Percentiles rank a stretch among this genome's conserved stretches.
These are phyloP conservation scores for Athene noctua DNA, from an alignment of 2,113 vertebrate genomes.

Conservation along the genomic window DNA sequence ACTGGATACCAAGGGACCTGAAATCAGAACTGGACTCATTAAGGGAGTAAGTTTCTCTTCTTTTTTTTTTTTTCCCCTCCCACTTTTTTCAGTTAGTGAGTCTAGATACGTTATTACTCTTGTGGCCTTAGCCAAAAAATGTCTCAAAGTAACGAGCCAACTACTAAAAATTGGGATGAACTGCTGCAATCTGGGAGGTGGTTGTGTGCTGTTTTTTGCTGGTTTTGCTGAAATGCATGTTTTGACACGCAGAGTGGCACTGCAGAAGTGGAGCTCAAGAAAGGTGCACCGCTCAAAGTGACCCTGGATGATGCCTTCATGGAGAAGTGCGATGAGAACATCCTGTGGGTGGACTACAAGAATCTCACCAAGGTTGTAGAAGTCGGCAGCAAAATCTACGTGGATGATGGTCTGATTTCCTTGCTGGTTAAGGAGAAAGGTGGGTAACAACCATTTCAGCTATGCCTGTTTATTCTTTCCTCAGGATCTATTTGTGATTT, in stretches of 20 bases:
- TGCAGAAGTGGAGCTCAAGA: slow-evolving; percentile 94
- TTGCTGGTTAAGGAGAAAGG: slow-evolving; percentile 89
- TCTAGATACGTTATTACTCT: fast-evolving
- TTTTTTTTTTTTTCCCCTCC: not conserved
- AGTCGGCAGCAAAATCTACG: slow-evolving; percentile 83
- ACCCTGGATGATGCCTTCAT: slow-evolving; percentile 87
- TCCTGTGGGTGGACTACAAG: slow-evolving; percentile 97
- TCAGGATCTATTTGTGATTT: not conserved
- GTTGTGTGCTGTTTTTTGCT: not conserved
- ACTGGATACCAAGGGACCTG: slow-evolving; percentile 97
- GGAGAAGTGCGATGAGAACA: slow-evolving; percentile 90
- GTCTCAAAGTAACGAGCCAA: fast-evolving
- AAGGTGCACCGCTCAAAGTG: slow-evolving; percentile 84
- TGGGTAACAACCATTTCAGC: slow-evolving; percentile 20
- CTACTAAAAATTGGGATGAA: not conserved
- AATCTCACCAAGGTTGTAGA: slow-evolving; percentile 92
- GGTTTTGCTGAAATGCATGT: not conserved
- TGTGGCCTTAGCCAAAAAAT: not conserved
- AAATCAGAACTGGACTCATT: slow-evolving; percentile 97
- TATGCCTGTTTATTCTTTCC: not conserved
- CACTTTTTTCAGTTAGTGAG: fast-evolving
- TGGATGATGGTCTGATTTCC: slow-evolving; percentile 97
- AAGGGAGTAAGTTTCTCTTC: slow-evolving; percentile 84
- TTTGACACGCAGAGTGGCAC: slow-evolving; percentile 84
- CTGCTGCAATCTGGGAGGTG: not conserved